Conservation (phyloP, 2,888 invertebrate genomes). For the Eilema griseolum region DNA sequence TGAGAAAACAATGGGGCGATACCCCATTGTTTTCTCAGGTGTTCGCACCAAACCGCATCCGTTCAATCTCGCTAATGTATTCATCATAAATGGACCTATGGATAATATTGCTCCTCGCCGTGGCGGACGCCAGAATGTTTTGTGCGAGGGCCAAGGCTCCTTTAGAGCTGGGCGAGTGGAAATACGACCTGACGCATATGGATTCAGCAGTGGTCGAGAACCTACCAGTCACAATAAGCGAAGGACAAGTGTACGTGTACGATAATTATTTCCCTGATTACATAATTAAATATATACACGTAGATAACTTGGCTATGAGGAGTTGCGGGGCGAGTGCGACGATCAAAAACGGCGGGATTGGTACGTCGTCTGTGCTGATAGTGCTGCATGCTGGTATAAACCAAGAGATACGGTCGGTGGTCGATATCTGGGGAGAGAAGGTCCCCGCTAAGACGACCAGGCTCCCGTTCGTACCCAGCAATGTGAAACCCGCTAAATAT, state of each 20-base stretch:
- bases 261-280: slow-evolving; percentile 74
- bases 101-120: slow-evolving; percentile 38
- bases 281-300: slow-evolving; percentile 73
- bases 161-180: slow-evolving; percentile 73
- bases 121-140: slow-evolving; percentile 54
- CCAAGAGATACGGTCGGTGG: slow-evolving; percentile 75
- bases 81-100: slow-evolving; percentile 52
- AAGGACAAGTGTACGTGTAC: slow-evolving; percentile 77
- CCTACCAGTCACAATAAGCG: slow-evolving; percentile 65
- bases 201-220: slow-evolving; percentile 76
- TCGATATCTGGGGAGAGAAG: slow-evolving; percentile 77
- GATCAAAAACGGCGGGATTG: slow-evolving; percentile 71
- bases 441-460: slow-evolving; percentile 20
- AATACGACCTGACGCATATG: slow-evolving; percentile 61
- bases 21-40: slow-evolving; percentile 44
- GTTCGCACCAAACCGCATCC: slow-evolving; percentile 11
- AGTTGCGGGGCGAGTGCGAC: slow-evolving; percentile 73
- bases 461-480: slow-evolving; percentile 13
- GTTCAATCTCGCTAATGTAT: slow-evolving; percentile 37
- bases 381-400: slow-evolving; percentile 69
- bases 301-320: slow-evolving; percentile 73
- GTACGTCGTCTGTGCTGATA: slow-evolving; percentile 66
- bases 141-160: slow-evolving; percentile 69
- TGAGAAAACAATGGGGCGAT: too few relatives aligned
- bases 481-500: slow-evolving; percentile 58